These are phyloP conservation scores for Eurystomus gularis DNA, from an alignment of 2,113 vertebrate genomes.

Conservation along the genomic window DNA sequence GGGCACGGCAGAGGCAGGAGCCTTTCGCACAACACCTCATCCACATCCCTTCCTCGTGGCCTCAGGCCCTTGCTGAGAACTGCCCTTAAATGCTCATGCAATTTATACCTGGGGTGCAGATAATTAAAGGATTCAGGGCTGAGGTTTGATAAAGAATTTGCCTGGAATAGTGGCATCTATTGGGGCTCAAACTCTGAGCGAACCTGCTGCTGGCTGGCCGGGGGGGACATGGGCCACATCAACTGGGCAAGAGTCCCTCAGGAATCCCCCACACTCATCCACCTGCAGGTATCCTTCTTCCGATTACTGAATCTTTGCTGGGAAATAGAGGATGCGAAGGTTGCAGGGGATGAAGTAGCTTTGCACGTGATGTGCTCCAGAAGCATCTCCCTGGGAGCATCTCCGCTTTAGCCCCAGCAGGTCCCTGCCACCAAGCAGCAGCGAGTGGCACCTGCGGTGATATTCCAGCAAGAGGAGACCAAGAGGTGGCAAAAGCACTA, in stretches of 20 bases:
- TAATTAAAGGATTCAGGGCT: background rate
- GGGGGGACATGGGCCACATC: accelerated
- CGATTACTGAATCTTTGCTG: background rate
- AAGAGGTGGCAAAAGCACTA: background rate
- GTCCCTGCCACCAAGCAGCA: background rate
- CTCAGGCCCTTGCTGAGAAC: background rate
- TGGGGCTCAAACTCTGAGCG: accelerated
- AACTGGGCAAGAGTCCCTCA: accelerated
- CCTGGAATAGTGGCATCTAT: accelerated
- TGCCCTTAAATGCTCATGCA: background rate
- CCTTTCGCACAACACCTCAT: accelerated
- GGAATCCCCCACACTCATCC: background rate
- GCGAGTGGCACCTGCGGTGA: background rate
- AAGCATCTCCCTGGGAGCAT: background rate
- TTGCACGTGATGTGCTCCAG: background rate
- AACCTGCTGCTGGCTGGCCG: accelerated
- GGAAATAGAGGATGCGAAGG: background rate
- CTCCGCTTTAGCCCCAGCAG: background rate
- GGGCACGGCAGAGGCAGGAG: background rate
- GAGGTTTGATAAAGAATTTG: background rate
- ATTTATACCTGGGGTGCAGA: background rate
- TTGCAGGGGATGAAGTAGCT: background rate
- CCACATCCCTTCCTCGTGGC: background rate
- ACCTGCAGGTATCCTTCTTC: background rate
- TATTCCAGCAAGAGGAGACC: background rate